Conservation (phyloP, 2,113 vertebrate genomes). For the Hylia prasina region DNA sequence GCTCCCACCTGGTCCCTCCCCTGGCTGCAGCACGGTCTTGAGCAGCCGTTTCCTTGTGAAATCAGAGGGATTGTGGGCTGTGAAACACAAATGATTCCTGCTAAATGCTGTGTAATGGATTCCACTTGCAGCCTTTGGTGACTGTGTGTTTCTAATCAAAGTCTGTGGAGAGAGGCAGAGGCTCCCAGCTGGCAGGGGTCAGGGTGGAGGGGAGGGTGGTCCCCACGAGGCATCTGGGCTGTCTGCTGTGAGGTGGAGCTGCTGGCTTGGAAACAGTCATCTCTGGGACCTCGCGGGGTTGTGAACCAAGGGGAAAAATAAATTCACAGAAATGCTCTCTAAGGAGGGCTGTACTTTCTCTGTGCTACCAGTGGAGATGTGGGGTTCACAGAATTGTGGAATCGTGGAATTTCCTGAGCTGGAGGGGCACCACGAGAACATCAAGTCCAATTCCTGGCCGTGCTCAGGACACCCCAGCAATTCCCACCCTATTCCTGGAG, state of each 20-base stretch:
- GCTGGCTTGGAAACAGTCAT: background rate
- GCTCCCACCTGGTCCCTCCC: background rate
- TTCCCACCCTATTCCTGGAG: background rate
- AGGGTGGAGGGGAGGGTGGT: background rate
- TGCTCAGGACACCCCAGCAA: background rate
- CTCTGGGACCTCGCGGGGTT: fast-evolving
- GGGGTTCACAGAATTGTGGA: background rate
- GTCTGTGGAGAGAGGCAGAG: fast-evolving
- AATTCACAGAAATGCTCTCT: background rate
- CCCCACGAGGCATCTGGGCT: fast-evolving
- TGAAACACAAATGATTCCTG: background rate
- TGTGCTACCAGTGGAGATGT: background rate
- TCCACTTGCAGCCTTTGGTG: background rate
- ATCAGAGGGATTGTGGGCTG: background rate
- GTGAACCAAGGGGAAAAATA: fast-evolving
- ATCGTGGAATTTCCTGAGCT: background rate
- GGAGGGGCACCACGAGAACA: background rate
- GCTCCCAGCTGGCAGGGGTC: background rate
- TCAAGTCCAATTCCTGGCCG: fast-evolving
- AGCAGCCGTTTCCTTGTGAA: background rate
- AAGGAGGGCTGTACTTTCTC: fast-evolving
- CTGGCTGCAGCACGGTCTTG: background rate
- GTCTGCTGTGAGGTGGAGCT: background rate
- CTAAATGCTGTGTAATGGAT: conserved; percentile 21
- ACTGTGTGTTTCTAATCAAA: background rate